Conservation (phyloP, 1,140 invertebrate genomes). For the Chelonus insularis region DNA sequence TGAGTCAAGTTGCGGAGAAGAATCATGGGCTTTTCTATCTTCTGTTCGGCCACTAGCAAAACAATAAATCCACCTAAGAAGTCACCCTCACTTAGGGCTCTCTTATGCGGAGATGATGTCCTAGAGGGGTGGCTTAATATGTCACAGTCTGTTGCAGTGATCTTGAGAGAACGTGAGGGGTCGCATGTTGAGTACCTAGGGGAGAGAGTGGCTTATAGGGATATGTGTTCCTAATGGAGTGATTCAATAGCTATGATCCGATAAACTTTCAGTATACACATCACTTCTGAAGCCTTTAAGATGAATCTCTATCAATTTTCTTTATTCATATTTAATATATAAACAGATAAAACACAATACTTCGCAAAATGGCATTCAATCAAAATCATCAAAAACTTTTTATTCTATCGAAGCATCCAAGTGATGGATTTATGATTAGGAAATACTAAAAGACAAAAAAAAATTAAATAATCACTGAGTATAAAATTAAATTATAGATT, state of each 20-base stretch:
- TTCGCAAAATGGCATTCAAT: too few species aligned
- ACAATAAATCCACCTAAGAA: slow-evolving; percentile 53
- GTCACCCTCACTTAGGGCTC: slow-evolving; percentile 42
- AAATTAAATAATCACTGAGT: too few species aligned
- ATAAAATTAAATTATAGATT: too few species aligned
- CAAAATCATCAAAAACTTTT: too few species aligned
- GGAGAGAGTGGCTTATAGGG: slow-evolving; percentile 34
- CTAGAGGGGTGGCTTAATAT: slow-evolving; percentile 56
- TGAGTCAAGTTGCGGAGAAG: background rate
- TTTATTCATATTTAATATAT: background rate
- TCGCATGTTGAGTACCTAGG: slow-evolving; percentile 13
- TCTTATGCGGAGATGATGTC: slow-evolving; percentile 50
- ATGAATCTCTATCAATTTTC: slow-evolving; percentile 1
- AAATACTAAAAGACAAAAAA: too few species aligned
- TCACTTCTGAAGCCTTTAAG: background rate
- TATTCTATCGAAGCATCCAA: too few species aligned
- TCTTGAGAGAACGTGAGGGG: slow-evolving; percentile 35
- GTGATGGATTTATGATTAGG: too few species aligned
- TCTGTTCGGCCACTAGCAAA: slow-evolving; percentile 50
- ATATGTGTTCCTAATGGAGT: slow-evolving; percentile 52
- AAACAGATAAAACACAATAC: too few species aligned
- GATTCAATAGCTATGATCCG: slow-evolving; percentile 58
- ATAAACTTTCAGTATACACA: slow-evolving; percentile 35
- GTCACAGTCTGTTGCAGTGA: slow-evolving; percentile 60
- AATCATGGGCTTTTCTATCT: slow-evolving; percentile 30